A percentile compares a stretch with the other conserved stretches of the same genome.
Evolutionary conservation across 2,113 vertebrate genomes (phyloP).

Genomic region (Coryphaenoides rupestris): DNA sequence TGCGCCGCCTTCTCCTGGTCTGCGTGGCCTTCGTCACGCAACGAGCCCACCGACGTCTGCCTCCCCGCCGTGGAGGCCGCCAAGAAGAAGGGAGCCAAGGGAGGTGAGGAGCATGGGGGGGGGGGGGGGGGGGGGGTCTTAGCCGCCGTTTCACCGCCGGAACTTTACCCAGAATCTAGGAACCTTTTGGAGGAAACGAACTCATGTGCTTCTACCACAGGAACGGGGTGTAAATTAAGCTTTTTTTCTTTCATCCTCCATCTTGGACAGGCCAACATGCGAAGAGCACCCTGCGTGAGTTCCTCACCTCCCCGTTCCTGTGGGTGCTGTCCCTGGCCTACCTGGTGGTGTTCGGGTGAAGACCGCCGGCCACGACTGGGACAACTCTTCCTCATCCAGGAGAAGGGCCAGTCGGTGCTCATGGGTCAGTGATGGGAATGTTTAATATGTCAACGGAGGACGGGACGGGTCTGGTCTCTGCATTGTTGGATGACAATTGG

Average conservation of each 20-base stretch:
- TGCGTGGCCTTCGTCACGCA: conserved; percentile 86
- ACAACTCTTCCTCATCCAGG: conserved; percentile 96
- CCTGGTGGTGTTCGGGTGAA: conserved; percentile 94
- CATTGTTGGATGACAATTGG: too few species aligned
- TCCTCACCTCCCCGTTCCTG: conserved; percentile 91
- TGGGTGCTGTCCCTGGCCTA: conserved; percentile 93
- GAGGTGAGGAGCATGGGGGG: conserved; percentile 37
- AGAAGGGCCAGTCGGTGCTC: conserved; percentile 88
- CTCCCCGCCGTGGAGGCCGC: conserved; percentile 79
- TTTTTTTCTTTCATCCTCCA: neutral
- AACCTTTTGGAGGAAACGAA: too few species aligned
- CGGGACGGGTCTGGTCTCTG: too few species aligned
- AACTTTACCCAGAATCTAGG: too few species aligned
- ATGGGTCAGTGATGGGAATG: conserved; percentile 83
- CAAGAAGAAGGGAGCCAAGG: conserved; percentile 79
- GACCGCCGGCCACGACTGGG: conserved; percentile 95
- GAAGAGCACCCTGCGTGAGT: conserved; percentile 87
- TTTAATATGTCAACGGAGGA: too few species aligned
- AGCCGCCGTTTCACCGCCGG: too few species aligned
- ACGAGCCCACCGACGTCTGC: conserved; percentile 90
- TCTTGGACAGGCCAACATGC: conserved; percentile 59
- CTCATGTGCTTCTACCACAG: too few species aligned
- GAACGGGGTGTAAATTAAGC: too few species aligned
- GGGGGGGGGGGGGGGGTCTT: too few species aligned
- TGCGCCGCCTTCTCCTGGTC: conserved; percentile 81